Conservation (phyloP, 2,888 invertebrate species). For the Euclidia mi region DNA sequence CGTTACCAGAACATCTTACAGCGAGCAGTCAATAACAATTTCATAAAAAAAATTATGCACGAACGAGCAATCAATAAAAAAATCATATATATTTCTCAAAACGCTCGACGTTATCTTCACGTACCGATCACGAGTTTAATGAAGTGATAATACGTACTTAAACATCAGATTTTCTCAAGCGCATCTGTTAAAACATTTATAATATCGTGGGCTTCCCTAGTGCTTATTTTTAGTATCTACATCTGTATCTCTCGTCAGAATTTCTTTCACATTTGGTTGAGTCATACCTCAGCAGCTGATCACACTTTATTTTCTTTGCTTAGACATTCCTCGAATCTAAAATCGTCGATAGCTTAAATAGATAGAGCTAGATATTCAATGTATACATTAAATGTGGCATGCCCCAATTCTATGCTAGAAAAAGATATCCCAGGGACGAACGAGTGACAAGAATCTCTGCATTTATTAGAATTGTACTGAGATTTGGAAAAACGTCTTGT, state of each 20-base stretch:
- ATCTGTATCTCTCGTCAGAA: conserved; percentile 1
- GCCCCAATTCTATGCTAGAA: not conserved
- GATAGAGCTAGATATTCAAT: not conserved
- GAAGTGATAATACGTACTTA: too few relatives aligned
- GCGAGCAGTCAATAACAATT: too few relatives aligned
- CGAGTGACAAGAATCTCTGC: too few relatives aligned
- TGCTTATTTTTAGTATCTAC: conserved; percentile 2
- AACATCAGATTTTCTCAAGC: not conserved
- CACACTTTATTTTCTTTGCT: not conserved
- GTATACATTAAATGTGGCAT: not conserved
- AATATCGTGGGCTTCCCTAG: conserved; percentile 2
- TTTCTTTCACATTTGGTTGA: conserved; percentile 5
- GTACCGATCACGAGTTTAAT: too few relatives aligned
- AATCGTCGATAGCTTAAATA: not conserved
- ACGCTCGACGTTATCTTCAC: too few relatives aligned
- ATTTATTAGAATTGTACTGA: too few relatives aligned
- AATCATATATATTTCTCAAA: too few relatives aligned
- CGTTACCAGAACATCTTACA: too few relatives aligned
- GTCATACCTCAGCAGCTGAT: conserved; percentile 11
- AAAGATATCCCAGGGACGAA: too few relatives aligned
- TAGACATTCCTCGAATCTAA: conserved; percentile 6
- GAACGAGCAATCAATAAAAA: too few relatives aligned
- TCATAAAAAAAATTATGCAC: too few relatives aligned
- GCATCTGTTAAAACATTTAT: conserved; percentile 5
- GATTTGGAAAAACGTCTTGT: too few relatives aligned